A percentile compares a stretch with the other conserved stretches of the same genome.
Conservation (phyloP, 2,888 invertebrate genomes). For the Phorcus lineatus region DNA sequence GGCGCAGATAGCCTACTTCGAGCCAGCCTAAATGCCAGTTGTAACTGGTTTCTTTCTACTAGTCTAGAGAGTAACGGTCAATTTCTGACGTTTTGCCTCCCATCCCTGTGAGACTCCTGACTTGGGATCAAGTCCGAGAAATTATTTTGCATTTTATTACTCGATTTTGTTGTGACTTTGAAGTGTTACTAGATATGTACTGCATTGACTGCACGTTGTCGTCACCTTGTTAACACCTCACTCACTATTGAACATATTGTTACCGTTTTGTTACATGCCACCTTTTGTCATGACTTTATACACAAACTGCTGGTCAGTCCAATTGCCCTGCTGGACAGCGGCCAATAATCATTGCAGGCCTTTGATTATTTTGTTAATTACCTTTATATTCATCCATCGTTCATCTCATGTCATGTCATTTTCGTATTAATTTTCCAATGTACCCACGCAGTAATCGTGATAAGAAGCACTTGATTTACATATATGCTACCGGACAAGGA, state of each 20-base stretch:
- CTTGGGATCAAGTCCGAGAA: too few relatives aligned
- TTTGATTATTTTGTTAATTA: slow-evolving; percentile 17
- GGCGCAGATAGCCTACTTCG: too few relatives aligned
- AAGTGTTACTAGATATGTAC: neutral
- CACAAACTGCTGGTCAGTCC: slow-evolving; percentile 20
- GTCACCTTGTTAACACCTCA: slow-evolving; percentile 4
- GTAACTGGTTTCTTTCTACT: too few relatives aligned
- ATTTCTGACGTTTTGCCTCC: too few relatives aligned
- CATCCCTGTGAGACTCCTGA: too few relatives aligned
- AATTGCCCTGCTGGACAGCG: slow-evolving; percentile 4
- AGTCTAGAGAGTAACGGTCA: too few relatives aligned
- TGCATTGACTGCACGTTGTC: neutral
- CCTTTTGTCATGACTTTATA: slow-evolving; percentile 7
- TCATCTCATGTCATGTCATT: slow-evolving; percentile 14
- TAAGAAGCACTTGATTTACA: neutral
- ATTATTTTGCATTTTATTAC: neutral
- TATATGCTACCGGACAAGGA: neutral
- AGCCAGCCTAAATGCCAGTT: too few relatives aligned
- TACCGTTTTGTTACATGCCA: neutral
- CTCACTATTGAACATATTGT: neutral
- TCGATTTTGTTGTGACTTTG: neutral
- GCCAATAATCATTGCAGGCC: slow-evolving; percentile 8
- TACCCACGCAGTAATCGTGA: neutral
- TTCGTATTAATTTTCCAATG: neutral
- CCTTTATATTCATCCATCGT: neutral